phyloP scores from a whole-genome alignment of 2,888 invertebrate genomes.

The Drosophila trichaetosa region DNA sequence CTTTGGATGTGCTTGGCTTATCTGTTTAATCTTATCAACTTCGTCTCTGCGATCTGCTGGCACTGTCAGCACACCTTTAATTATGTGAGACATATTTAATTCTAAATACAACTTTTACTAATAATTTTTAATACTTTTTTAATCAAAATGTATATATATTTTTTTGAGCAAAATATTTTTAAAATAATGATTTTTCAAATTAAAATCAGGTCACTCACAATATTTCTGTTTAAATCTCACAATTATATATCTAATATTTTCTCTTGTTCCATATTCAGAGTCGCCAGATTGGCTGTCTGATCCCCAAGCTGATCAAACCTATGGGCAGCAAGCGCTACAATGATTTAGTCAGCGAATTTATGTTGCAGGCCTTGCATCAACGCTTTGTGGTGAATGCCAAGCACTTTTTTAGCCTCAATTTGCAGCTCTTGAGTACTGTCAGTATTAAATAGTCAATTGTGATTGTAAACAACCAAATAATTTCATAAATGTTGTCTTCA shows the following conservation, averaged over 20 bases:
- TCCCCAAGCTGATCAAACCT: conserved; percentile 82
- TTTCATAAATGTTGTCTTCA: not conserved
- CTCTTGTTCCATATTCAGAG: conserved; percentile 68
- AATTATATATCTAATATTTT: not conserved
- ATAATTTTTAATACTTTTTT: not conserved
- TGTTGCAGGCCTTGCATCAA: conserved; percentile 83
- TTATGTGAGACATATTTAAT: conserved; percentile 61
- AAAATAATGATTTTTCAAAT: not conserved
- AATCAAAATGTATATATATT: not conserved
- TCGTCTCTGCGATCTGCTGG: conserved; percentile 75
- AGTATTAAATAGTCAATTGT: conserved; percentile 33
- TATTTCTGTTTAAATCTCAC: not conserved
- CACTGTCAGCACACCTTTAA: conserved; percentile 76
- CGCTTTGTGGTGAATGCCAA: conserved; percentile 83
- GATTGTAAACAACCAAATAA: not conserved
- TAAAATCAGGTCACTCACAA: not conserved
- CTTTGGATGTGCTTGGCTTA: conserved; percentile 43
- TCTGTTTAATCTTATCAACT: conserved; percentile 50
- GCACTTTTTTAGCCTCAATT: conserved; percentile 83
- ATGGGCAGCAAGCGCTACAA: conserved; percentile 82
- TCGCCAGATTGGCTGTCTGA: conserved; percentile 83
- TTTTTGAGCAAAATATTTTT: not conserved
- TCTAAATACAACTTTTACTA: not conserved
- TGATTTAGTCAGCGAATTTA: conserved; percentile 83
- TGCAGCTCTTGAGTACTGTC: conserved; percentile 82